phyloP scores from a whole-genome alignment of 2,113 vertebrate genomes.

The Oncorhynchus gorbuscha region DNA sequence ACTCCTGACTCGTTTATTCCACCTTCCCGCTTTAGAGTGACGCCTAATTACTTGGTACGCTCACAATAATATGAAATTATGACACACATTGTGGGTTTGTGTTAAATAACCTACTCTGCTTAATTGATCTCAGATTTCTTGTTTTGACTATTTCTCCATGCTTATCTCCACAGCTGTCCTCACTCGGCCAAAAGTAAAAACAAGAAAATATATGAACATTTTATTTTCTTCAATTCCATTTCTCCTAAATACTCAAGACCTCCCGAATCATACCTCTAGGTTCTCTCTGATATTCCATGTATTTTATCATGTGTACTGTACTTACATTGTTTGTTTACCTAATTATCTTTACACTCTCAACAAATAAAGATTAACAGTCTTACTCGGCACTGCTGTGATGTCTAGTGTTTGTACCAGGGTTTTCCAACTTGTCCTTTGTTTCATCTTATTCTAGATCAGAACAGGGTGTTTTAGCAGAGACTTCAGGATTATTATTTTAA shows the following conservation, averaged over 20 bases:
- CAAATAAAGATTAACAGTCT: conserved; percentile 71
- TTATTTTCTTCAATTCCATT: neutral
- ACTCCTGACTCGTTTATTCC: no score
- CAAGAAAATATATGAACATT: conserved; percentile 13
- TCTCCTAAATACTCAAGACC: conserved; percentile 42
- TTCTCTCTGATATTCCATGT: conserved; percentile 65
- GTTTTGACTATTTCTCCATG: neutral
- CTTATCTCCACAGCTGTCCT: conserved; percentile 81
- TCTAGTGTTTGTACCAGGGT: neutral
- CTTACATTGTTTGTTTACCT: conserved; percentile 57
- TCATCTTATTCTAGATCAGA: no score
- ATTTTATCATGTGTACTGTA: conserved; percentile 72
- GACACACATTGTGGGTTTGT: no score
- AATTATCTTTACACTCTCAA: conserved; percentile 60
- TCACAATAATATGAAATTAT: neutral
- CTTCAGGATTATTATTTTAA: no score
- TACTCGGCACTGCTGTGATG: conserved; percentile 2
- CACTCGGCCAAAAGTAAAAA: conserved; percentile 87
- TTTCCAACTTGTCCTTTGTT: no score
- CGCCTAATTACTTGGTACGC: no score
- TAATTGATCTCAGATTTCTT: neutral
- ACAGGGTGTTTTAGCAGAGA: no score
- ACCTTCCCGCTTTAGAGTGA: no score
- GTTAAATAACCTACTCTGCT: neutral
- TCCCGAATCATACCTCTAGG: conserved; percentile 33